Conservation (phyloP, 1,140 invertebrate species). For the Macrotrachela quadricornifera region DNA sequence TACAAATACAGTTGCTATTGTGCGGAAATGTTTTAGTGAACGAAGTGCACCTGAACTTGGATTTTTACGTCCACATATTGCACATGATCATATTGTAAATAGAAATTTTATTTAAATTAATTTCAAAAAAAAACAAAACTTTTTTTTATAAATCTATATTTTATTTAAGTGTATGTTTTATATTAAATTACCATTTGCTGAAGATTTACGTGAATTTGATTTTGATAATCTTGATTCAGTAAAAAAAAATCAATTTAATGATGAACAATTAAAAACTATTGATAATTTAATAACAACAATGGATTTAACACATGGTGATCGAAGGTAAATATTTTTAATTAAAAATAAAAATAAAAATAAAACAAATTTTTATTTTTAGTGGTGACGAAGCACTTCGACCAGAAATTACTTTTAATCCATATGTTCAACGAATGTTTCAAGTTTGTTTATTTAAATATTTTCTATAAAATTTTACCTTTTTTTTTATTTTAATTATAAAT, state of each 20-base stretch:
- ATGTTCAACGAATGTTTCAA: conserved; percentile 30
- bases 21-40: background rate
- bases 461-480: no score
- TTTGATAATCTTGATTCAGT: conserved; percentile 10
- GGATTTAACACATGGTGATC: conserved; percentile 18
- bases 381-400: conserved; percentile 22
- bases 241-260: conserved; percentile 13
- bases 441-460: no score
- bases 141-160: no score
- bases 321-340: no score
- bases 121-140: background rate
- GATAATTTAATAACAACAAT: conserved; percentile 30
- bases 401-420: conserved; percentile 28
- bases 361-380: no score
- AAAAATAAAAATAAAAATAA: no score
- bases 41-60: background rate
- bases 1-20: background rate
- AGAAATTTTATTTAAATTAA: background rate
- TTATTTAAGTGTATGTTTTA: background rate
- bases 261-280: conserved; percentile 25
- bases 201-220: background rate
- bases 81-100: conserved; percentile 21
- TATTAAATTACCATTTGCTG: background rate
- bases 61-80: background rate
- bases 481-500: no score